A percentile compares a stretch with the other conserved stretches of the same genome.
phyloP scores from a whole-genome alignment of 2,113 vertebrate genomes.

The Sorex fumeus region DNA sequence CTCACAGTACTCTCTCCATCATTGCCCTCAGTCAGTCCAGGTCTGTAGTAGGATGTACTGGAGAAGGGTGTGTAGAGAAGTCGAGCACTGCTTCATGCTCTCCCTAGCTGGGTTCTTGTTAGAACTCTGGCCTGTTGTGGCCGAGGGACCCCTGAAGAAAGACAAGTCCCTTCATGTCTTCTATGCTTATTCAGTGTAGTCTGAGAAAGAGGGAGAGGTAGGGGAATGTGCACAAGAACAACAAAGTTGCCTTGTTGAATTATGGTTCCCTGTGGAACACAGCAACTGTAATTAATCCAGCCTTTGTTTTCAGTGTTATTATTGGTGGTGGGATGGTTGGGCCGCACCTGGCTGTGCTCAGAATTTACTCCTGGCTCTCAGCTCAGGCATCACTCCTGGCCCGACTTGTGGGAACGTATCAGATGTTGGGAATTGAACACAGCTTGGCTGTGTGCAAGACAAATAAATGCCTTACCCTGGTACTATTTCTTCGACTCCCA shows the following conservation, averaged over 20 bases:
- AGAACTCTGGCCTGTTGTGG: background rate
- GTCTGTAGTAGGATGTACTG: background rate
- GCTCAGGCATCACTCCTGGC: no score
- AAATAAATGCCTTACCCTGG: no score
- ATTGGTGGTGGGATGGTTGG: no score
- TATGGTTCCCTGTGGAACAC: background rate
- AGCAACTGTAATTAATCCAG: background rate
- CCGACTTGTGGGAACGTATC: no score
- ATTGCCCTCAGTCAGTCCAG: background rate
- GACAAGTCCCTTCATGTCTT: background rate
- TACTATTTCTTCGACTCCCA: no score
- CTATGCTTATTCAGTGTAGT: background rate
- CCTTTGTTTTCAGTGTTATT: no score
- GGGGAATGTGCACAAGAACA: background rate
- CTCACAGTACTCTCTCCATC: background rate
- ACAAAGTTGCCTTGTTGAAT: background rate
- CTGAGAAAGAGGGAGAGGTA: background rate
- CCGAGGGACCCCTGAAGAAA: background rate
- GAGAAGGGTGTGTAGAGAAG: background rate
- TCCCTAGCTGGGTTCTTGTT: background rate
- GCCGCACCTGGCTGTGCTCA: no score
- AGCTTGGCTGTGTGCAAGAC: no score
- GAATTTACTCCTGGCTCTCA: no score
- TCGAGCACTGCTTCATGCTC: rapidly evolving
- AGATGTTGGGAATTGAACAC: no score